Evolutionary conservation across 2,797 vertebrate genomes (phyloP), one percentile per base, ranked within the genome.

Genomic region (Sphenodon punctatus): DNA sequence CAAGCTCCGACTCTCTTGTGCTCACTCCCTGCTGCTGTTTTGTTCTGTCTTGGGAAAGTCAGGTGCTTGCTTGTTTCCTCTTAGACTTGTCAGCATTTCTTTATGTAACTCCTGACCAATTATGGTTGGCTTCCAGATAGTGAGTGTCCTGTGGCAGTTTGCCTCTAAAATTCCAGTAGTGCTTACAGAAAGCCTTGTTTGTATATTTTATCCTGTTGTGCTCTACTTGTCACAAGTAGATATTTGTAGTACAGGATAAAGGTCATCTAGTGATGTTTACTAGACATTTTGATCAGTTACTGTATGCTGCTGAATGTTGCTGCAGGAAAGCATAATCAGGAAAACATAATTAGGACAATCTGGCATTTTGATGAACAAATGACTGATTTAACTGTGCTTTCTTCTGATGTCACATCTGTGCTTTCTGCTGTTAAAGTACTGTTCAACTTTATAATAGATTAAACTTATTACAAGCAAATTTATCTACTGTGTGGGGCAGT

Each of bases 31-130:
- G 38, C 19, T 32, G 30, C 30, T 39, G 5, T n/a, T 78, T 34
- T 67, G 38, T 12, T 67, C 79, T 88, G 0, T 70, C 84, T 4
- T 4, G 13, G 53, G 69, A 80, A 75, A 87, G 85, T 87, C 80
- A 92, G 90, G 84, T n/a, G n/a, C n/a, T n/a, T 93, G 82, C 73
- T 90, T 88, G 46, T 84, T 89, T 88, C 75, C 68, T 87, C 0
- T 46, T 74, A 19, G 56, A 59, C 84, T 89, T 87, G 67, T 82
- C 88, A 69, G 78, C 84, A 87, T 90, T 92, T 89, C 80, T 86
- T 0, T 64, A 66, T 80, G 27, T 67, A 79, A 82, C 84, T 88
- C 78, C 89, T 84, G 82, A 77, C 80, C 89, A 84, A 86, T 90
- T 78, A 82, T 55, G 78, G 75, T 80, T 1, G 61, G 78, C 72